Conservation (phyloP, 2,797 vertebrate genomes). For the Malacoraja senta region DNA sequence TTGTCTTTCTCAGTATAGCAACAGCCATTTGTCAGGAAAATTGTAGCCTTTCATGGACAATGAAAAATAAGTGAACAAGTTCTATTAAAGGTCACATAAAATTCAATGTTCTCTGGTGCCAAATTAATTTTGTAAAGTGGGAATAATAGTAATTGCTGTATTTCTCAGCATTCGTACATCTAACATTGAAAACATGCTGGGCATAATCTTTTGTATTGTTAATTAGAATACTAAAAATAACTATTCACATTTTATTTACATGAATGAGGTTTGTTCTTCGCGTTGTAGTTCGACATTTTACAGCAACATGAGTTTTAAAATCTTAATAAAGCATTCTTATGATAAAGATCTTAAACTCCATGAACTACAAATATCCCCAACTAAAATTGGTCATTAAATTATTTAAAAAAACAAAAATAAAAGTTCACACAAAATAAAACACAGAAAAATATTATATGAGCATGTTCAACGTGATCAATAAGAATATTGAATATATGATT, state of each 20-base stretch:
- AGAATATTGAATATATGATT: neutral
- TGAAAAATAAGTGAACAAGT: neutral
- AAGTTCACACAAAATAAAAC: neutral
- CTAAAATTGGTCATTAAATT: neutral
- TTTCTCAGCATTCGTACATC: neutral
- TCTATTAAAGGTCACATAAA: neutral
- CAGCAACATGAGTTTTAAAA: neutral
- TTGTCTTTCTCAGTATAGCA: neutral
- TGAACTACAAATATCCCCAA: neutral
- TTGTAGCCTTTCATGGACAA: neutral
- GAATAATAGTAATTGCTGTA: neutral
- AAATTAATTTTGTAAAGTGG: constrained; percentile 3
- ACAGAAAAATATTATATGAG: neutral
- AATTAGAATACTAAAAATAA: neutral
- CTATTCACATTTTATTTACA: neutral
- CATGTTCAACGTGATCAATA: too few relatives aligned
- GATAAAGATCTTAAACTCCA: neutral
- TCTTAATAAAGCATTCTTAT: neutral
- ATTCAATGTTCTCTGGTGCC: neutral
- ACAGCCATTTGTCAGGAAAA: neutral
- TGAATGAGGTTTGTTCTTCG: neutral
- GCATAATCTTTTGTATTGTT: neutral
- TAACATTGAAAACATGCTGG: neutral
- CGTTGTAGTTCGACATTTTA: neutral
- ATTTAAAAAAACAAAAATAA: neutral